Evolutionary conservation across 2,797 vertebrate species (phyloP).

Genomic region (Sebastes diaconus): DNA sequence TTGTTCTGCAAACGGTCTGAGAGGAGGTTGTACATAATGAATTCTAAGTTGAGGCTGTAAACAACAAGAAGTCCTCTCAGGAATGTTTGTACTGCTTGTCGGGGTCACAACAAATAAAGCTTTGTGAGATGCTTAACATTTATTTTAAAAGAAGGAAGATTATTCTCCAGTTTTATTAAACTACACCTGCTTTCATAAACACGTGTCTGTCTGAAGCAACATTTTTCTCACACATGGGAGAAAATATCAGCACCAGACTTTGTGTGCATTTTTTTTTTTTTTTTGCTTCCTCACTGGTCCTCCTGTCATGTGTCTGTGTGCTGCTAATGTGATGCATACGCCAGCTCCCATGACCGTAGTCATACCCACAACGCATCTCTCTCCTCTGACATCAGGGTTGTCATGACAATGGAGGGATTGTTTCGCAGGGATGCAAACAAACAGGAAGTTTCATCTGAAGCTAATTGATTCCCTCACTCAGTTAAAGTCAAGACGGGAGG

Average conservation of each 20-base stretch:
- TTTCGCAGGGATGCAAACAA: conserved; percentile 26
- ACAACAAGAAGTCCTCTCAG: conserved; percentile 37
- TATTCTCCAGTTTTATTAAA: neutral
- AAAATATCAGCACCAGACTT: neutral
- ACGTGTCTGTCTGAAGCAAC: neutral
- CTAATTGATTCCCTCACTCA: conserved; percentile 5
- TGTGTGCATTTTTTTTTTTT: conserved; percentile 25
- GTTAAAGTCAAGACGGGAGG: neutral
- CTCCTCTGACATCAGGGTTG: conserved; percentile 47
- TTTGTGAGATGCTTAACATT: conserved; percentile 35
- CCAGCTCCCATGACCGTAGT: conserved; percentile 69
- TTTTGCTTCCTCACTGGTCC: conserved; percentile 22
- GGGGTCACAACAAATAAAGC: conserved; percentile 36
- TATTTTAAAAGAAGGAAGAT: neutral
- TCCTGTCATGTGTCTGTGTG: conserved; percentile 68
- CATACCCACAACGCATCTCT: conserved; percentile 36
- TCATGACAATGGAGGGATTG: conserved; percentile 68
- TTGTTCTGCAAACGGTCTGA: neutral
- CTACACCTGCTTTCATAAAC: neutral
- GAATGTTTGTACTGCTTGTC: conserved; percentile 39
- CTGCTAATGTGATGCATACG: conserved; percentile 71
- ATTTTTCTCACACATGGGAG: neutral
- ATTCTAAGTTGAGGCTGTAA: conserved; percentile 23
- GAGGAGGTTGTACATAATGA: conserved; percentile 16
- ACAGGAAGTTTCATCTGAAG: conserved; percentile 4